phyloP scores from a whole-genome alignment of 2,113 vertebrate genomes.

The Apodemus sylvaticus region DNA sequence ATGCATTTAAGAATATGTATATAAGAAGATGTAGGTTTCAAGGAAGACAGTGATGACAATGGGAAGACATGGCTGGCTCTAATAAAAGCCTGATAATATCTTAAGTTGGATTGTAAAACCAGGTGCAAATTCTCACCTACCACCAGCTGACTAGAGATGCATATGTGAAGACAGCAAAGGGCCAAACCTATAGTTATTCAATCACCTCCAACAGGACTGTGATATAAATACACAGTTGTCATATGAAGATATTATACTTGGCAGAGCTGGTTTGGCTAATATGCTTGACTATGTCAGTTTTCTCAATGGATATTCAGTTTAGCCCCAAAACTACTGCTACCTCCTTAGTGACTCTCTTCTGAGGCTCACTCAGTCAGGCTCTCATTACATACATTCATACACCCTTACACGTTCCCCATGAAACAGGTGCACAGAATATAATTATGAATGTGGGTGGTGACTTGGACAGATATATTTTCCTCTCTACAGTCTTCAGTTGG shows the following conservation, averaged over 20 bases:
- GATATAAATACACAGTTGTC: neutral
- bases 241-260: neutral
- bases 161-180: neutral
- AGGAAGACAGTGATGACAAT: neutral
- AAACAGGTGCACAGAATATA: neutral
- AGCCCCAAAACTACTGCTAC: neutral
- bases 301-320: neutral
- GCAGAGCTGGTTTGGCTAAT: neutral
- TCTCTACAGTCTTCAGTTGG: neutral
- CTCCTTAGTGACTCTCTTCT: neutral
- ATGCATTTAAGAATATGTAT: neutral
- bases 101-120: neutral
- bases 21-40: neutral
- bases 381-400: neutral
- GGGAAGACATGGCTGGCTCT: neutral
- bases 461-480: neutral
- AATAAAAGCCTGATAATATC: neutral
- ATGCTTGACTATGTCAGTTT: neutral
- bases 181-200: neutral
- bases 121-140: neutral
- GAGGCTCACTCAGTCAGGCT: neutral
- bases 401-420: accelerated
- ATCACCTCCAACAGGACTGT: neutral
- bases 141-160: neutral
- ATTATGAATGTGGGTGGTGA: neutral